Conservation (phyloP, 2,888 invertebrate genomes). For the Odontocolon sp. region DNA sequence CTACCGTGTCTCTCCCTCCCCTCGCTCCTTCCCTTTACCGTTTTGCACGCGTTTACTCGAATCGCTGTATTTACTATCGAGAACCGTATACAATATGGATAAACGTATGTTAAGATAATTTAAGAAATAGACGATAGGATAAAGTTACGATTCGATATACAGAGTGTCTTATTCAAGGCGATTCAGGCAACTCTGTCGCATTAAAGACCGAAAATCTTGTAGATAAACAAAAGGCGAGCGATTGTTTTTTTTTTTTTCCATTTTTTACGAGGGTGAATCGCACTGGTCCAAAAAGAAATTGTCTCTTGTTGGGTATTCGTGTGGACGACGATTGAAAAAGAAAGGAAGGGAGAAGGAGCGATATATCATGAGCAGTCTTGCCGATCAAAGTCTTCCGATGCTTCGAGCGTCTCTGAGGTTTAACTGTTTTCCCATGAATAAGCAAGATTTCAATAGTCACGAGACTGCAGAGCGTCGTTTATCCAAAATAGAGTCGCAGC, state of each 20-base stretch:
- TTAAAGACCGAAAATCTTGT: conserved; percentile 30
- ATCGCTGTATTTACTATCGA: conserved; percentile 29
- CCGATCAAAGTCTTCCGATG: conserved; percentile 53
- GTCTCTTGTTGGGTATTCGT: not conserved
- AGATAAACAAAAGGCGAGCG: conserved; percentile 20
- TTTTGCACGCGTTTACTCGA: conserved; percentile 18
- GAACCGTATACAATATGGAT: not conserved
- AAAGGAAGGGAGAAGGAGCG: conserved; percentile 7
- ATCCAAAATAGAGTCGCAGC: conserved; percentile 23
- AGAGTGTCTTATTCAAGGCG: conserved; percentile 66
- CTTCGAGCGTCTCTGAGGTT: conserved; percentile 7
- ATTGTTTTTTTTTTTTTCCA: too few species aligned
- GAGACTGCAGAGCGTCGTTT: not conserved
- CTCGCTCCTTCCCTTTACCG: not conserved
- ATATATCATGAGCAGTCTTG: conserved; percentile 25
- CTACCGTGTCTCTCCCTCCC: too few species aligned
- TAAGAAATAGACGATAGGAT: conserved; percentile 35
- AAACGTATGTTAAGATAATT: conserved; percentile 24
- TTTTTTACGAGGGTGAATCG: too few species aligned
- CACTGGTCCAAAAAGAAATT: conserved; percentile 4
- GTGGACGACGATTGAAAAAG: not conserved
- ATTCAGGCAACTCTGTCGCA: conserved; percentile 66
- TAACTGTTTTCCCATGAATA: too few species aligned
- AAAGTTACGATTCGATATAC: conserved; percentile 47
- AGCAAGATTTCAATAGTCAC: conserved; percentile 3